Conservation (phyloP, 2,888 invertebrate species). For the Thereva unica region DNA sequence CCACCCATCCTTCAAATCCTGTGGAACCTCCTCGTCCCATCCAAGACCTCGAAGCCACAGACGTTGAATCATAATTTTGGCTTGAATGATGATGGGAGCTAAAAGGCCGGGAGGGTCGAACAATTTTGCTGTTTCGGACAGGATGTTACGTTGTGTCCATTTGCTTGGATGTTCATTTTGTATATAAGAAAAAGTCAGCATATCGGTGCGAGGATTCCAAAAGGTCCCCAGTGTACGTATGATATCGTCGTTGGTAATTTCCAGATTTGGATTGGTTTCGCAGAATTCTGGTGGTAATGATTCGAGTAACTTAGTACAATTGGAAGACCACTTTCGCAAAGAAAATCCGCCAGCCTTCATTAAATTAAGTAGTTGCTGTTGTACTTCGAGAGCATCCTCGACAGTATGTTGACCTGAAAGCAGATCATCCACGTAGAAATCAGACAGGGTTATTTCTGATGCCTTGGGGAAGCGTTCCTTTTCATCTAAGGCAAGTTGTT, state of each 20-base stretch:
- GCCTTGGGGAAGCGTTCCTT: slow-evolving; percentile 32
- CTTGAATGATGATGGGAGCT: background rate
- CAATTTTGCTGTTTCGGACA: background rate
- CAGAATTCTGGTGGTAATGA: background rate
- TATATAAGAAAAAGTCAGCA: background rate
- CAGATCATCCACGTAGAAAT: slow-evolving; percentile 35
- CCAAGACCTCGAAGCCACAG: background rate
- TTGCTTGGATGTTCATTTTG: background rate
- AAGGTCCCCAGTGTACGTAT: slow-evolving; percentile 9
- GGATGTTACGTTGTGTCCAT: slow-evolving; percentile 7
- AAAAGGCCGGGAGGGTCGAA: slow-evolving; percentile 16
- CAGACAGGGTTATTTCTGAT: background rate
- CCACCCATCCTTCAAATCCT: background rate
- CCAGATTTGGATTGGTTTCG: background rate
- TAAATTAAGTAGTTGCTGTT: slow-evolving; percentile 14
- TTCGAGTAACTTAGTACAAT: slow-evolving; percentile 1
- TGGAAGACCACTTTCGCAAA: slow-evolving; percentile 7
- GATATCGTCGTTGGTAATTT: background rate
- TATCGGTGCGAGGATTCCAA: slow-evolving; percentile 5
- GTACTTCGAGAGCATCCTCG: slow-evolving; percentile 19
- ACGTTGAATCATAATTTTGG: slow-evolving; percentile 1
- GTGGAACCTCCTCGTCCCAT: slow-evolving; percentile 8
- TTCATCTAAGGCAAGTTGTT: background rate
- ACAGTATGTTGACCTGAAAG: slow-evolving; percentile 5
- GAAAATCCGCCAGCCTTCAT: background rate